Evolutionary conservation across 1,140 invertebrate genomes (phyloP).

Genomic region (Drosophila azteca): DNA sequence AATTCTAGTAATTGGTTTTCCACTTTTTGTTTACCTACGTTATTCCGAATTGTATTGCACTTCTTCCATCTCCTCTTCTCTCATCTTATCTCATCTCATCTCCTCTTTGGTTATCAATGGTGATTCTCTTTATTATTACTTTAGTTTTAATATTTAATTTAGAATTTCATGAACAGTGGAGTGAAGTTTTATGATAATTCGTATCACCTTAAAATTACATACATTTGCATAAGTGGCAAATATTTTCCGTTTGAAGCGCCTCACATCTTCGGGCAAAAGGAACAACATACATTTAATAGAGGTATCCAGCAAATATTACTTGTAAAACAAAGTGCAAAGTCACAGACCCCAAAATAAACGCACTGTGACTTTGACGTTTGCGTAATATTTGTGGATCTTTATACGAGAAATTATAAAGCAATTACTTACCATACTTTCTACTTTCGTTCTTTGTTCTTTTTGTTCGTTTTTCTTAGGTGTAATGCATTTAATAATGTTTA

Average conservation of each 20-base stretch:
- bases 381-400: conserved; percentile 43
- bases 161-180: conserved; percentile 74
- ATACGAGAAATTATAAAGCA: conserved; percentile 20
- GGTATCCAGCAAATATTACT: conserved; percentile 41
- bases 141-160: conserved; percentile 69
- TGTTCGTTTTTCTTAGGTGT: conserved; percentile 34
- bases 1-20: conserved; percentile 49
- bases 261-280: conserved; percentile 5
- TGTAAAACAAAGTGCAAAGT: conserved; percentile 59
- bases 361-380: conserved; percentile 64
- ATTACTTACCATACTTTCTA: conserved; percentile 2
- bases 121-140: conserved; percentile 15
- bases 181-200: conserved; percentile 53
- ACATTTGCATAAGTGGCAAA: conserved; percentile 26
- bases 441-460: conserved; percentile 15
- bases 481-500: conserved; percentile 26
- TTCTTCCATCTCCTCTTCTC: not conserved
- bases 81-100: not conserved
- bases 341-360: conserved; percentile 69
- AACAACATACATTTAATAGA: conserved; percentile 17
- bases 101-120: conserved; percentile 21
- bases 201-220: conserved; percentile 44
- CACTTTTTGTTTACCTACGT: conserved; percentile 40
- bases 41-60: conserved; percentile 27
- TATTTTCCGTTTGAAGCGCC: conserved; percentile 6